phyloP scores from a whole-genome alignment of 2,888 invertebrate genomes.

The Unio delphinus region DNA sequence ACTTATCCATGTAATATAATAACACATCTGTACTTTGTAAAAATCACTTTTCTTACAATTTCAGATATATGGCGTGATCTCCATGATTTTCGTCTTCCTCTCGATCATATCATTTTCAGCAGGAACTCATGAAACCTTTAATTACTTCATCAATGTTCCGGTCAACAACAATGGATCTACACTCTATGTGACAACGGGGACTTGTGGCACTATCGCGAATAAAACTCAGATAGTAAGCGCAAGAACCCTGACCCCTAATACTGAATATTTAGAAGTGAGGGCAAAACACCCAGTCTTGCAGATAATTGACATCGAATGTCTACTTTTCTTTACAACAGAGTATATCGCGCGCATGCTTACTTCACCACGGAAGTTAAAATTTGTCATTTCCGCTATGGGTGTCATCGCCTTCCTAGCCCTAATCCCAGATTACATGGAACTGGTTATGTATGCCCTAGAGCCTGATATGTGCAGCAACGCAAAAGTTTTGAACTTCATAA shows the following conservation, averaged over 20 bases:
- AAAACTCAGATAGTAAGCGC: slow-evolving; percentile 1
- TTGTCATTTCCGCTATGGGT: slow-evolving; percentile 27
- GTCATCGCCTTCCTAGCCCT: slow-evolving; percentile 45
- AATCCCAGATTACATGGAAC: slow-evolving; percentile 56
- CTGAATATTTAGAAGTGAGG: background rate
- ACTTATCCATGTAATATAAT: background rate
- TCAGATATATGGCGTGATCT: slow-evolving; percentile 35
- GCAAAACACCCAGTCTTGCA: slow-evolving; percentile 32
- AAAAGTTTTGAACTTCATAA: slow-evolving; percentile 41
- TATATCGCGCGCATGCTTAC: slow-evolving; percentile 28
- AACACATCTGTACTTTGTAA: background rate
- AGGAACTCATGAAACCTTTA: slow-evolving; percentile 36
- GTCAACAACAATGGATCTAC: too few relatives aligned
- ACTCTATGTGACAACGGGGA: too few relatives aligned
- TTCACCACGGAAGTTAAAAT: slow-evolving; percentile 25
- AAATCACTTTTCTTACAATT: slow-evolving; percentile 14
- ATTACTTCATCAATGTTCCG: slow-evolving; percentile 9
- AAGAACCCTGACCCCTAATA: too few relatives aligned
- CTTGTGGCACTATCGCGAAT: background rate
- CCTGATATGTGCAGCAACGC: slow-evolving; percentile 25
- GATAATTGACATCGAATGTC: slow-evolving; percentile 32
- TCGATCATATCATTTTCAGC: slow-evolving; percentile 46
- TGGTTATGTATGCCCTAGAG: slow-evolving; percentile 36
- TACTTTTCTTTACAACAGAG: slow-evolving; percentile 36
- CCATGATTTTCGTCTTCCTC: slow-evolving; percentile 37